Percentiles rank a stretch among this genome's conserved stretches.
These are phyloP conservation scores for Hypotaenidia philippensis DNA, from an alignment of 2,797 vertebrate species.

Conservation along the genomic window DNA sequence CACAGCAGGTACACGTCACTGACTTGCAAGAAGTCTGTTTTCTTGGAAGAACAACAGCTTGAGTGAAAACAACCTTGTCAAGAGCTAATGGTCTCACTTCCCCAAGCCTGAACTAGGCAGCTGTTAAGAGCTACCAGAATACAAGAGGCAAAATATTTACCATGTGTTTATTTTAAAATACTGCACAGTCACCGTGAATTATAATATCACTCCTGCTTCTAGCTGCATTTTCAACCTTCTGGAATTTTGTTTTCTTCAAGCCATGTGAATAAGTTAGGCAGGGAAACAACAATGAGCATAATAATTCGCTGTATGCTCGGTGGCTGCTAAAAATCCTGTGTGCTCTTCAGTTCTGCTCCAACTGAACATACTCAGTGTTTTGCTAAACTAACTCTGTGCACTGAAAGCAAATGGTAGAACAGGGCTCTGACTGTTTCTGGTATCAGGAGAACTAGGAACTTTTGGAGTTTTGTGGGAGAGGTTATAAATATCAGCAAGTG, in stretches of 20 bases:
- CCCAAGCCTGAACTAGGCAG: neutral
- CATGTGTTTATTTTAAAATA: neutral
- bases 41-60: neutral
- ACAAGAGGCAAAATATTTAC: neutral
- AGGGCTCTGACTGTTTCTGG: neutral
- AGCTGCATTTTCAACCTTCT: neutral
- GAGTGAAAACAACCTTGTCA: neutral
- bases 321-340: neutral
- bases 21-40: neutral
- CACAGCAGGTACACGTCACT: accelerated
- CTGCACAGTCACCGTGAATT: neutral
- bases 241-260: neutral
- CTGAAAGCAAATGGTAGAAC: conserved; percentile 21
- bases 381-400: neutral
- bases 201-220: neutral
- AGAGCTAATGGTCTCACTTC: neutral
- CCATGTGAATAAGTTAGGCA: neutral
- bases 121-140: neutral
- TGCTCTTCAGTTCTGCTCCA: neutral
- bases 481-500: conserved; percentile 66
- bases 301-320: neutral
- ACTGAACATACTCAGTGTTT: neutral
- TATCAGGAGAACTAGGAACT: conserved; percentile 38
- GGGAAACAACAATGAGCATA: neutral
- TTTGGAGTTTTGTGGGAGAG: conserved; percentile 35